A percentile compares a stretch with the other conserved stretches of the same genome.
These are phyloP conservation scores for Anthonomus grandis DNA, from an alignment of 1,140 invertebrate genomes.

Conservation along the genomic window DNA sequence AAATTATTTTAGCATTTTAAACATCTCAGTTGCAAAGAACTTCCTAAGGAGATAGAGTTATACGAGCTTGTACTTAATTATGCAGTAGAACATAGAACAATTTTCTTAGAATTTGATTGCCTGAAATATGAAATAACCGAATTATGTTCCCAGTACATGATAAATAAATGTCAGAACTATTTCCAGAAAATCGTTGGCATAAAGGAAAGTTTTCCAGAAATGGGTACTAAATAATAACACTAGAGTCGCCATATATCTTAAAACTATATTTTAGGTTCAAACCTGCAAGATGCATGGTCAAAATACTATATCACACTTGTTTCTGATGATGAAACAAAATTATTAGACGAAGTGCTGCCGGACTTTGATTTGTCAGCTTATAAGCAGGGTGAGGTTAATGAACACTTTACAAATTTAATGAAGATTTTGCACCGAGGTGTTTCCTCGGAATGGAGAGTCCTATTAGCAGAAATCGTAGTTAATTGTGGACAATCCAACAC, in stretches of 20 bases:
- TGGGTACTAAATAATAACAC: not conserved
- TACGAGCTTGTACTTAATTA: conserved; percentile 7
- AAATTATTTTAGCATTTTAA: conserved; percentile 24
- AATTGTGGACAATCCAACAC: conserved; percentile 21
- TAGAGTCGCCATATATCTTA: not conserved
- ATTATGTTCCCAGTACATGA: conserved; percentile 20
- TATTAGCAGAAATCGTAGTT: conserved; percentile 27
- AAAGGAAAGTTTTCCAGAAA: conserved; percentile 5
- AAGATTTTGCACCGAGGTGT: conserved; percentile 39
- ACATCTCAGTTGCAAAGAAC: conserved; percentile 4
- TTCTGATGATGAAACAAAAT: not conserved
- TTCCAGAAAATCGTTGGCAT: not conserved
- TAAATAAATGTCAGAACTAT: conserved; percentile 9
- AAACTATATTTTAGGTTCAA: not conserved
- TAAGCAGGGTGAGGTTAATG: conserved; percentile 3
- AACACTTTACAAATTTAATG: conserved; percentile 27
- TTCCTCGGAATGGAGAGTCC: conserved; percentile 35
- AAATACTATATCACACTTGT: conserved; percentile 15
- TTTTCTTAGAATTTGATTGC: conserved; percentile 31
- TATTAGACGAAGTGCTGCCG: conserved; percentile 8
- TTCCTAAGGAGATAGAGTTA: conserved; percentile 7
- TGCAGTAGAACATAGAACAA: conserved; percentile 6
- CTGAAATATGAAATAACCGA: conserved; percentile 25
- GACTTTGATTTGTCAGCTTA: conserved; percentile 13
- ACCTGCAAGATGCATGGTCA: conserved; percentile 18